These are phyloP conservation scores for Drosophila bunnanda DNA, from an alignment of 2,888 invertebrate species.

Conservation along the genomic window DNA sequence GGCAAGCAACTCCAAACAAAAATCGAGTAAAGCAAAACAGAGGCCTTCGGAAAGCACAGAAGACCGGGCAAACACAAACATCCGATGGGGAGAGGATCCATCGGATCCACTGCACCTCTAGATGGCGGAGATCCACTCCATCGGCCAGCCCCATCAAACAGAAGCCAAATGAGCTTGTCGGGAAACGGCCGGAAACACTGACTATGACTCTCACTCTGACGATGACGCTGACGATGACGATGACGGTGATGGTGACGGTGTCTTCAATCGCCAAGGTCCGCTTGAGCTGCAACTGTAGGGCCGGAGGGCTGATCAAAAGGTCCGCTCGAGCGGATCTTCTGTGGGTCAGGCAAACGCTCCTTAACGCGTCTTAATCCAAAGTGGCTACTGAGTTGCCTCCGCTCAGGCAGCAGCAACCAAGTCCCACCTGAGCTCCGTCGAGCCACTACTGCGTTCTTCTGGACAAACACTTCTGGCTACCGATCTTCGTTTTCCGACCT, in stretches of 20 bases:
- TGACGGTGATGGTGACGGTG: slow-evolving; percentile 22
- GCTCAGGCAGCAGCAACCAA: slow-evolving; percentile 41
- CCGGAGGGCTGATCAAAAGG: slow-evolving; percentile 64
- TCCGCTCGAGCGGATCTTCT: slow-evolving; percentile 59
- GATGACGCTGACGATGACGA: not conserved
- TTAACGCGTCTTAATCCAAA: slow-evolving; percentile 69
- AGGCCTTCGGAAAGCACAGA: slow-evolving; percentile 64
- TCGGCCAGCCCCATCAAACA: slow-evolving; percentile 57
- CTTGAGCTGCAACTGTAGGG: slow-evolving; percentile 75
- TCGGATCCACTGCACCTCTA: not conserved
- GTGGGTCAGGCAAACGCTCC: slow-evolving; percentile 73
- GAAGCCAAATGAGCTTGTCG: slow-evolving; percentile 79
- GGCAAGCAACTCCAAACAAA: slow-evolving; percentile 57
- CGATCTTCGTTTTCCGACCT: slow-evolving; percentile 48
- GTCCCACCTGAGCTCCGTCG: slow-evolving; percentile 15
- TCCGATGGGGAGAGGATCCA: slow-evolving; percentile 56
- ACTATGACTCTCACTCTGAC: not conserved
- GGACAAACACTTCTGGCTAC: slow-evolving; percentile 73
- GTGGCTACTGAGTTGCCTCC: slow-evolving; percentile 77
- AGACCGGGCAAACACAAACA: slow-evolving; percentile 71
- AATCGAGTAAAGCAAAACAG: slow-evolving; percentile 20
- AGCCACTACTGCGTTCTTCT: slow-evolving; percentile 49
- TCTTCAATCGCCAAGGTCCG: slow-evolving; percentile 66
- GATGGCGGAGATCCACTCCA: slow-evolving; percentile 17
- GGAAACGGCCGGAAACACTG: slow-evolving; percentile 59